These are phyloP conservation scores for Botia almorhae DNA, from an alignment of 2,797 vertebrate genomes.

Conservation along the genomic window DNA sequence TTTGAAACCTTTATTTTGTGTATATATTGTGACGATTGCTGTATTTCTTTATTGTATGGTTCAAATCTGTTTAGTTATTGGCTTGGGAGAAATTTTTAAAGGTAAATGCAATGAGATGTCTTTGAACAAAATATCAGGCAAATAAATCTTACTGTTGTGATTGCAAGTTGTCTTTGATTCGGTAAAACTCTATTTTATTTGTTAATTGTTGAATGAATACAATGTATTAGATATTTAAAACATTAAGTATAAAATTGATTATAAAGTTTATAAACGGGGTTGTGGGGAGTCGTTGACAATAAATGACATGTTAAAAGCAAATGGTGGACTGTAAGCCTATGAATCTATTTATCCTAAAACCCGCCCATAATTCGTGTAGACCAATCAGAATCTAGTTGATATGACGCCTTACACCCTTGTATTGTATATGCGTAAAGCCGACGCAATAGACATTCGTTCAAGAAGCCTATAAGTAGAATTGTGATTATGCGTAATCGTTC, in stretches of 20 bases:
- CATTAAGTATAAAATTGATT: too few species aligned
- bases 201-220: neutral
- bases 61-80: slow-evolving; percentile 27
- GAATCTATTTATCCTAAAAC: neutral
- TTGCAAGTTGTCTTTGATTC: slow-evolving; percentile 8
- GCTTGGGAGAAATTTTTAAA: slow-evolving; percentile 9
- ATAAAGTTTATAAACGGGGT: neutral
- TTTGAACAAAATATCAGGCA: slow-evolving; percentile 30
- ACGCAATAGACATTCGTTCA: neutral
- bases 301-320: neutral
- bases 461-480: neutral
- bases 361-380: neutral
- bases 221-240: neutral
- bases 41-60: slow-evolving; percentile 36
- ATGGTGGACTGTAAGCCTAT: neutral
- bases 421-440: neutral
- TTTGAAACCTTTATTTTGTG: slow-evolving; percentile 1
- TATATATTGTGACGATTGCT: slow-evolving; percentile 28
- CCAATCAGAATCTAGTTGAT: slow-evolving; percentile 29
- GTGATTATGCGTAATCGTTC: neutral
- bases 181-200: neutral
- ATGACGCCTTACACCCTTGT: neutral
- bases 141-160: slow-evolving; percentile 50
- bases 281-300: neutral
- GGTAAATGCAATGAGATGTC: slow-evolving; percentile 43